Conservation (phyloP, 2,797 vertebrate species). For the Enteromius radiatus region DNA sequence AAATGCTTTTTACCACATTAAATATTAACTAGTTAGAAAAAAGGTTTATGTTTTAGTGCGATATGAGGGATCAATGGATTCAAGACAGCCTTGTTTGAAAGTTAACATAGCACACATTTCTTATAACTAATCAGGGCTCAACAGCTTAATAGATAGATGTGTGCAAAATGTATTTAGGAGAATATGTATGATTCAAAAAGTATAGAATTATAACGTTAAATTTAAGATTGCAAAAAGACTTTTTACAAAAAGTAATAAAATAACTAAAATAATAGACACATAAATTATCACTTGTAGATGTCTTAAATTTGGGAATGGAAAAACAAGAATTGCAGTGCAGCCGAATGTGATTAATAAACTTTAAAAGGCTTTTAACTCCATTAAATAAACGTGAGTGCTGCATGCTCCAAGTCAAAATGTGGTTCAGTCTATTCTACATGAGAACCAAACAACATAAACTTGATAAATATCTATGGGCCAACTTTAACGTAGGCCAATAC, state of each 20-base stretch:
- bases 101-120: background rate
- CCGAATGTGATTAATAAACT: background rate
- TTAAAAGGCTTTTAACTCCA: background rate
- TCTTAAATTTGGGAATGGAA: background rate
- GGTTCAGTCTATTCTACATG: background rate
- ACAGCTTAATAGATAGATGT: background rate
- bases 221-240: background rate
- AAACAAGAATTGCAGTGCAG: background rate
- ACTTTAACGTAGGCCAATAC: background rate
- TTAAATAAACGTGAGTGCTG: background rate
- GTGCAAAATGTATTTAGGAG: background rate
- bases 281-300: background rate
- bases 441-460: background rate
- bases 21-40: background rate
- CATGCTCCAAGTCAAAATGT: background rate
- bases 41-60: background rate
- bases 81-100: background rate
- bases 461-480: background rate
- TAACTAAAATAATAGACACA: background rate
- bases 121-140: background rate
- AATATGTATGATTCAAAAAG: background rate
- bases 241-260: too few relatives aligned
- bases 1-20: background rate
- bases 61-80: background rate
- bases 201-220: background rate